Evolutionary conservation across 2,113 vertebrate genomes (phyloP).

Genomic region (Carollia perspicillata): DNA sequence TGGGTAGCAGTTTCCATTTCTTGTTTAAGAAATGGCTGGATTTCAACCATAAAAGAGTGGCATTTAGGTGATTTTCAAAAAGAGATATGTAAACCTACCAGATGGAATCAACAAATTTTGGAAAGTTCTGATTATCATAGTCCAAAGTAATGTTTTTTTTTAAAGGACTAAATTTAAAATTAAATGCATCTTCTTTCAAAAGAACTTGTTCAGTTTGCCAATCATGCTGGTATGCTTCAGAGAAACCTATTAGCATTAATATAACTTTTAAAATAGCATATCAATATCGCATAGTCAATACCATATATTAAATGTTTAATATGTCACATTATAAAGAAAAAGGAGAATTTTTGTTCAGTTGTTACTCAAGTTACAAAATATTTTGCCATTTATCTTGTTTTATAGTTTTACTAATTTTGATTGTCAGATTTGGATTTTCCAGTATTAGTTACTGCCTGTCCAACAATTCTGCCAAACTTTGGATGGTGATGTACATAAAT

Average conservation of each 20-base stretch:
- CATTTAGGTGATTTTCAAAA: background rate
- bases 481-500: background rate
- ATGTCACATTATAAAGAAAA: background rate
- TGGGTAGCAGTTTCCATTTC: background rate
- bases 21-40: background rate
- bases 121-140: background rate
- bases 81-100: background rate
- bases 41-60: background rate
- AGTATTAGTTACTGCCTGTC: background rate
- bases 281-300: background rate
- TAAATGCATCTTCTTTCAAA: conserved; percentile 27
- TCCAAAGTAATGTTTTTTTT: background rate
- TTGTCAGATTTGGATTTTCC: background rate
- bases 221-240: background rate
- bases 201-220: background rate
- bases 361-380: background rate
- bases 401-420: background rate
- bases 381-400: background rate
- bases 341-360: background rate
- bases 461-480: background rate
- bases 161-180: conserved; percentile 38
- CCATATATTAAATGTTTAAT: background rate
- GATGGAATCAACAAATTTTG: conserved; percentile 17
- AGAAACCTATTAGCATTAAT: background rate
- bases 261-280: background rate